These are phyloP conservation scores for Platichthys stellatus DNA, from an alignment of 2,113 vertebrate genomes.

Conservation along the genomic window DNA sequence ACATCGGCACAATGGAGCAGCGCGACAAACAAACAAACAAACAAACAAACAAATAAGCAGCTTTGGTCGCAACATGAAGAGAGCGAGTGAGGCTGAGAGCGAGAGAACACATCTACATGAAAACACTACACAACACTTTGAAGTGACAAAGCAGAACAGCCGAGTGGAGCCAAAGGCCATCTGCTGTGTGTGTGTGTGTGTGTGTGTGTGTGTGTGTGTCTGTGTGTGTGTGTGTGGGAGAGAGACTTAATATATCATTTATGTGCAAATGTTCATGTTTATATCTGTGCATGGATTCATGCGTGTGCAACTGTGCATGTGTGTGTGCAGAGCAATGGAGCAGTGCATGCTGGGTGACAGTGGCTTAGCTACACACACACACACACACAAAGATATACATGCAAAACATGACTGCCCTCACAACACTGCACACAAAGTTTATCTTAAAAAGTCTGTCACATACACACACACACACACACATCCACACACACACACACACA, in stretches of 20 bases:
- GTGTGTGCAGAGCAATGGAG: conserved; percentile 35
- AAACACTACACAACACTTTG: conserved; percentile 73
- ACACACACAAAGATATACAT: neutral
- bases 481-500: neutral
- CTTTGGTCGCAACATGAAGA: conserved; percentile 62
- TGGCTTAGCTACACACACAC: conserved; percentile 51
- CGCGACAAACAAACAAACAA: conserved; percentile 31
- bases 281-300: neutral
- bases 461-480: neutral
- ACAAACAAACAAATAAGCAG: conserved; percentile 67
- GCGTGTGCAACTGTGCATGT: conserved; percentile 3
- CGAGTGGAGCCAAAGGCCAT: conserved; percentile 74
- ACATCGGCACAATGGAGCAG: conserved; percentile 43
- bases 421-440: too few species aligned
- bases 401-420: neutral
- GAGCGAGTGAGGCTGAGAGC: conserved; percentile 51
- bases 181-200: conserved; percentile 46
- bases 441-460: too few species aligned
- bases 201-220: neutral
- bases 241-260: conserved; percentile 59
- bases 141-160: conserved; percentile 74
- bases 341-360: conserved; percentile 61
- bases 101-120: conserved; percentile 62
- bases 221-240: neutral
- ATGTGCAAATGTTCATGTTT: conserved; percentile 67